These are phyloP conservation scores for Excalfactoria chinensis DNA, from an alignment of 2,113 vertebrate species.

Conservation along the genomic window DNA sequence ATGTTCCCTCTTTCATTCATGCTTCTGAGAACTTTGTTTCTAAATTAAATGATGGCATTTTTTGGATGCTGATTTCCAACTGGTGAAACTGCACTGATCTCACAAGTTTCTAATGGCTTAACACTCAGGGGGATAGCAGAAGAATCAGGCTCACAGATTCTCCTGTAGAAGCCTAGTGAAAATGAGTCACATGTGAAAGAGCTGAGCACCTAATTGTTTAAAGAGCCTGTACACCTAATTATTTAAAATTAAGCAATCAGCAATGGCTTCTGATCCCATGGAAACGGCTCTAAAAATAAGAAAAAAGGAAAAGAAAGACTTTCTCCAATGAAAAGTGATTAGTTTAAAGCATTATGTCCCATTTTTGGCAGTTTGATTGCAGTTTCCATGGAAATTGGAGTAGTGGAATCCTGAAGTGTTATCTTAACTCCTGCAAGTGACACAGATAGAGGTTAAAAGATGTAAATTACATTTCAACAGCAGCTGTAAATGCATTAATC, in stretches of 20 bases:
- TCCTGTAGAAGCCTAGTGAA: neutral
- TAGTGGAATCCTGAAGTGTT: slow-evolving; percentile 32
- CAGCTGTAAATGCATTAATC: slow-evolving; percentile 40
- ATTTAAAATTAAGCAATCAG: slow-evolving; percentile 40
- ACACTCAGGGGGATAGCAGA: neutral
- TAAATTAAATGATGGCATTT: neutral
- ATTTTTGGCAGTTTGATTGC: slow-evolving; percentile 46
- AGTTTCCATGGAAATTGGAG: slow-evolving; percentile 51
- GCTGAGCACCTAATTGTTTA: neutral
- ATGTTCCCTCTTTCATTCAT: neutral
- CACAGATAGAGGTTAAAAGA: slow-evolving; percentile 28
- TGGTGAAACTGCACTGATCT: neutral
- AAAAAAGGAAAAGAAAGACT: neutral
- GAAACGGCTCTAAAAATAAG: slow-evolving; percentile 4
- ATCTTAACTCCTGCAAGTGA: slow-evolving; percentile 44
- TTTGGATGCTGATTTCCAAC: neutral
- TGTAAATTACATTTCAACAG: slow-evolving; percentile 26
- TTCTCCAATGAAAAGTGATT: slow-evolving; percentile 45
- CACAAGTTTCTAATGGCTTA: neutral
- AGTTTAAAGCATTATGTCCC: slow-evolving; percentile 40
- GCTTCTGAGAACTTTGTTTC: neutral
- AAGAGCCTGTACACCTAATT: slow-evolving; percentile 14
- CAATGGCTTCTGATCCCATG: slow-evolving; percentile 56
- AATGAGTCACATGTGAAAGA: slow-evolving; percentile 5
- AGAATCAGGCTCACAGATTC: neutral